Percentiles rank a stretch among this genome's conserved stretches.
Evolutionary conservation across 2,797 vertebrate species (phyloP).

Genomic region (Stomatorhinus walkeri): DNA sequence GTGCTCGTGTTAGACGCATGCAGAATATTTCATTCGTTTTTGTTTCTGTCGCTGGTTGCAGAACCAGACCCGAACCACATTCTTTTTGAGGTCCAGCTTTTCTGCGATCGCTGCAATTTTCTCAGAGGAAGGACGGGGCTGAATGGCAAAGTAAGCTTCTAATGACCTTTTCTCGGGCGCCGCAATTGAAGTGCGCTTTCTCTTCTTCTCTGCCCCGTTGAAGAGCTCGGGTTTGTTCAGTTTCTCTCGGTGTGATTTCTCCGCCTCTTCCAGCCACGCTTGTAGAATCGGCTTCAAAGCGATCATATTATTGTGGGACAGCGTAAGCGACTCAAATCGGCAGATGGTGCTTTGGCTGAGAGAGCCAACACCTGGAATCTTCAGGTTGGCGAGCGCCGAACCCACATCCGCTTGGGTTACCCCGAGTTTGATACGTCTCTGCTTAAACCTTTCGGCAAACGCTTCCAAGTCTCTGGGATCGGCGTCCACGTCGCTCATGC

Average conservation of each 20-base stretch:
- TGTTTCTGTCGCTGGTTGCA: slow-evolving; percentile 98
- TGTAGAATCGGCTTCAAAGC: slow-evolving; percentile 92
- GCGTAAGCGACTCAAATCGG: slow-evolving; percentile 83
- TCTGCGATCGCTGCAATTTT: slow-evolving; percentile 95
- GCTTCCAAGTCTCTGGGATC: slow-evolving; percentile 94
- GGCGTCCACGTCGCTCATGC: slow-evolving; percentile 93
- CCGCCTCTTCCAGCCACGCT: slow-evolving; percentile 93
- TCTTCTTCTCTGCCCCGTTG: slow-evolving; percentile 88
- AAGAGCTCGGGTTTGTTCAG: slow-evolving; percentile 95
- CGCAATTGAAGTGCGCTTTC: slow-evolving; percentile 92
- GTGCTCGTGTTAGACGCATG: slow-evolving; percentile 70
- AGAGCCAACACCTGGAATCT: slow-evolving; percentile 87
- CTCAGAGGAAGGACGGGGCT: slow-evolving; percentile 89
- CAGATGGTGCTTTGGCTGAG: slow-evolving; percentile 92
- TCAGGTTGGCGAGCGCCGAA: slow-evolving; percentile 82
- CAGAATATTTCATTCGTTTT: slow-evolving; percentile 98
- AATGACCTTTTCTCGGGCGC: slow-evolving; percentile 89
- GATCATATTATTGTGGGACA: slow-evolving; percentile 94
- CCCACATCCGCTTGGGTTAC: slow-evolving; percentile 96
- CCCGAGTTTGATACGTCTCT: slow-evolving; percentile 93
- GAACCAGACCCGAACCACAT: slow-evolving; percentile 97
- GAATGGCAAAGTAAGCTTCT: slow-evolving; percentile 92
- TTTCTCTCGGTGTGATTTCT: slow-evolving; percentile 92
- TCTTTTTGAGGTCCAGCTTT: slow-evolving; percentile 97
- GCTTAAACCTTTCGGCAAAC: slow-evolving; percentile 94